Percentiles rank a stretch among this genome's conserved stretches.
These are phyloP conservation scores for Plectus sambesii DNA, from an alignment of 1,140 invertebrate species.

Conservation along the genomic window DNA sequence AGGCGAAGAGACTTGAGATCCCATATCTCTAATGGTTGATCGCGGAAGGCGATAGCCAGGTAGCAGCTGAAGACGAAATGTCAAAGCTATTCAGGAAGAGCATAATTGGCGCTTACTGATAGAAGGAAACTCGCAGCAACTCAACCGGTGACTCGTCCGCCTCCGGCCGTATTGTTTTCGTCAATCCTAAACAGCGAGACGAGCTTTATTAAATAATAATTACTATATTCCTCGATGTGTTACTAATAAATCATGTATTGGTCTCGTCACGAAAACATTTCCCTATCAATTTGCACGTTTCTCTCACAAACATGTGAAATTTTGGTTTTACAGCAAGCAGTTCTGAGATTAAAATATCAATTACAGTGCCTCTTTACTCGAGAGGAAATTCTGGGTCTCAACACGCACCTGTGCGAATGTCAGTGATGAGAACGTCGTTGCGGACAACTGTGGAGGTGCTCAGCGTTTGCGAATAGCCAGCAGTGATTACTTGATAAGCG, in stretches of 20 bases:
- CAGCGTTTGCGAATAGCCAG: conserved; percentile 21
- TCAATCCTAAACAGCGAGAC: conserved; percentile 13
- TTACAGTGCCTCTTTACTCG: too few species aligned
- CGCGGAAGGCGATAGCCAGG: conserved; percentile 39
- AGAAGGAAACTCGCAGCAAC: conserved; percentile 37
- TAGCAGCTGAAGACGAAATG: conserved; percentile 38
- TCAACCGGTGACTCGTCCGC: conserved; percentile 37
- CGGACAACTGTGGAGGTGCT: conserved; percentile 23
- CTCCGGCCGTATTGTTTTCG: conserved; percentile 33
- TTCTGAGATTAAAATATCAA: too few species aligned
- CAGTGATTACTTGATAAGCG: conserved; percentile 16
- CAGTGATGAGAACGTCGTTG: conserved; percentile 24
- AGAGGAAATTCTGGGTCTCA: too few species aligned
- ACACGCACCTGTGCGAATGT: conserved; percentile 24
- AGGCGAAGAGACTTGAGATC: conserved; percentile 36
- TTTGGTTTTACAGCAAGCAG: too few species aligned
- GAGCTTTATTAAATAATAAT: too few species aligned
- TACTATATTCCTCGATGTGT: too few species aligned
- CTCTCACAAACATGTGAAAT: too few species aligned
- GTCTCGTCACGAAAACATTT: too few species aligned
- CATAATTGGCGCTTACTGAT: conserved; percentile 30
- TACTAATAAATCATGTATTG: too few species aligned
- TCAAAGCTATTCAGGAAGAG: neutral
- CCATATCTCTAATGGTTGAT: conserved; percentile 43
- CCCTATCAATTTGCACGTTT: too few species aligned